Conservation (phyloP, 64 coral and sea anemone species). For the Actinia equina region DNA sequence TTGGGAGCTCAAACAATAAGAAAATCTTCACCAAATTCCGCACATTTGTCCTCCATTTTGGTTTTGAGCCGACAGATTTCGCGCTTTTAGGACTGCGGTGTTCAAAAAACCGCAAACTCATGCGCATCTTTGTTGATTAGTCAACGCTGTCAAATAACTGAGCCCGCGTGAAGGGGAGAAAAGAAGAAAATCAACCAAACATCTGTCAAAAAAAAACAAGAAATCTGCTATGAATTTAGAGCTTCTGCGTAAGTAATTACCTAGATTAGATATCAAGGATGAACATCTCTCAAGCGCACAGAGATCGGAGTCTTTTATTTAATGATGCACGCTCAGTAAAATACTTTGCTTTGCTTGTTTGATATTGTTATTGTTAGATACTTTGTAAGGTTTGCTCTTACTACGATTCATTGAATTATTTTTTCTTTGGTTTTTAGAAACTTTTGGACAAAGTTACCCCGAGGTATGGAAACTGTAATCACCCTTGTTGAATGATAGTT, state of each 20-base stretch:
- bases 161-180: background rate
- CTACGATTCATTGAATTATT: background rate
- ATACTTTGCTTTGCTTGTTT: background rate
- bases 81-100: background rate
- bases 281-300: background rate
- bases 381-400: background rate
- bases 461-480: slow-evolving; percentile 47
- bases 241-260: slow-evolving; percentile 60
- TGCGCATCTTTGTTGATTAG: background rate
- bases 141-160: slow-evolving; percentile 9
- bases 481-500: background rate
- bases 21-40: background rate
- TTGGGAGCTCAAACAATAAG: background rate
- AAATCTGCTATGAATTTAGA: slow-evolving; percentile 52
- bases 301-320: slow-evolving; percentile 16
- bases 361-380: background rate
- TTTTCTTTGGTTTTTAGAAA: slow-evolving; percentile 41
- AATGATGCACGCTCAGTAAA: background rate
- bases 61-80: background rate
- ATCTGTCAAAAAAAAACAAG: background rate
- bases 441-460: slow-evolving; percentile 91
- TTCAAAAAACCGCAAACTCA: background rate
- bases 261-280: background rate
- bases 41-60: background rate
- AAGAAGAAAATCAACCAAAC: background rate